Evolutionary conservation across 2,113 vertebrate genomes (phyloP).

Genomic region (Peromyscus leucopus): DNA sequence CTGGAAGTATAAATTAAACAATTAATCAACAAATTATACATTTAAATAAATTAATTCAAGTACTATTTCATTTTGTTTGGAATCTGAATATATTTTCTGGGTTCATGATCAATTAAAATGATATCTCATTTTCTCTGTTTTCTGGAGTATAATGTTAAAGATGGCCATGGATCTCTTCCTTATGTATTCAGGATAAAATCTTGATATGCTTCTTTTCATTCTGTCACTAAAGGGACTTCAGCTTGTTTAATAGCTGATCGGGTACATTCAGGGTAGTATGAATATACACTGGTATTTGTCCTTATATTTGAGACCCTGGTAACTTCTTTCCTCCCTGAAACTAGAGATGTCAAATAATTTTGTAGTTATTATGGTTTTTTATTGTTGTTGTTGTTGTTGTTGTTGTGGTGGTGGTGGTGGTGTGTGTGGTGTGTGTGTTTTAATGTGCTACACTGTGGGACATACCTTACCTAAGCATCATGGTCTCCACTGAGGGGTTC

Average conservation of each 20-base stretch:
- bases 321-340: background rate
- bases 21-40: background rate
- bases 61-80: background rate
- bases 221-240: background rate
- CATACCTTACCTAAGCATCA: too few relatives aligned
- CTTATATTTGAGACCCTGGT: background rate
- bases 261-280: background rate
- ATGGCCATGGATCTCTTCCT: background rate
- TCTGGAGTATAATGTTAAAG: background rate
- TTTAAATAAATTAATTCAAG: background rate
- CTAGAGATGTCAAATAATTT: background rate
- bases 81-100: background rate
- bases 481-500: background rate
- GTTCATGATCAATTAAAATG: background rate
- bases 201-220: too few relatives aligned
- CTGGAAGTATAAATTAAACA: background rate
- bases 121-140: background rate
- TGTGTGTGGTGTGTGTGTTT: too few relatives aligned
- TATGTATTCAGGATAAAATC: background rate
- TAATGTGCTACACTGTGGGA: background rate
- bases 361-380: too few relatives aligned
- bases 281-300: rapidly evolving
- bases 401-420: too few relatives aligned
- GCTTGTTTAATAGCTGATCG: background rate
- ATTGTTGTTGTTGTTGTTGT: too few relatives aligned